Evolutionary conservation across 1,140 invertebrate species (phyloP), one percentile per base, ranked within the genome.

Genomic region (Batillaria attramentaria): DNA sequence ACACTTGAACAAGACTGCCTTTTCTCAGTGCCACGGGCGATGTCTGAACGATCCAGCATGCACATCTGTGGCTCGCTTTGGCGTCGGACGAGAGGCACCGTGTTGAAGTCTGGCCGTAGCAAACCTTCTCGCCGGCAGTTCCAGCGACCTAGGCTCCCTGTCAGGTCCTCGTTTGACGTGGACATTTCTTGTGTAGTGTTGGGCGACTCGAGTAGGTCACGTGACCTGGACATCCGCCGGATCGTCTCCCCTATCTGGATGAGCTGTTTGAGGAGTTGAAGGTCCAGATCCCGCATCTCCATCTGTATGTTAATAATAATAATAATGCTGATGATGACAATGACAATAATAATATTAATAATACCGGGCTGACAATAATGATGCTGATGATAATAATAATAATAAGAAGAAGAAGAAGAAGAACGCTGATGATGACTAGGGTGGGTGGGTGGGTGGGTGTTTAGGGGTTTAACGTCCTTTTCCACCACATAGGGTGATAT

Each of bases 1-100:
- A n/a, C 28, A n/a, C 66, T 69, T 37, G 37, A 69, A 5, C 10
- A 37, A 39, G 66, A 69, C 18, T 41, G 37, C 39, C 28, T 37
- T 10, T 37, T 16, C 13, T 66, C 65, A 8, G n/a, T n/a, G 10
- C 3, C 28, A 24, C 18, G 31, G 18, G 66, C 18, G 66, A 37
- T 69, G 50, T 62, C 57, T 13, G 10, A 62, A 5, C 1, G 57
- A 24, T 62, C 57, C 1, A 74, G 54, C 8, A 13, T 35, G 35
- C 72, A 74, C 50, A 74, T 24, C 31, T 74, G 72, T 0, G 72
- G 72, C 13, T 74, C 72, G 50, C 72, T 74, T 37, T 74, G 72
- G 5, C 72, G 46, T 54, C 72, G 39, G 1, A 74, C 2, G 6
- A 74, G 54, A 20, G 72, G 72, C 50, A 74, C 72, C 20, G 50